phyloP scores from a whole-genome alignment of 2,797 vertebrate species.

The Phoeniculus purpureus region DNA sequence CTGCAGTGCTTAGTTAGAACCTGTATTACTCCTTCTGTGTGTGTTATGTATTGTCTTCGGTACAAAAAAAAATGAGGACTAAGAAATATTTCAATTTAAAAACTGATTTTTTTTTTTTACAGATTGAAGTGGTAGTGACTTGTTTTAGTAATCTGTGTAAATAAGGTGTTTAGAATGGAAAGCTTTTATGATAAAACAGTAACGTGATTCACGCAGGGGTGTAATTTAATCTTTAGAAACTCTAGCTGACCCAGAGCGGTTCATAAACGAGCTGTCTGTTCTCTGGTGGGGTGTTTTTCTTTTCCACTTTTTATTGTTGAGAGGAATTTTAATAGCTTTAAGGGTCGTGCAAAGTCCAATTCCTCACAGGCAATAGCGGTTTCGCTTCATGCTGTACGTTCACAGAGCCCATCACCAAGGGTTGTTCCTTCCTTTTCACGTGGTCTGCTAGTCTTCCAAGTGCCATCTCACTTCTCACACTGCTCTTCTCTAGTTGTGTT shows the following conservation, averaged over 20 bases:
- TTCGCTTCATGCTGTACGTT: slow-evolving; percentile 65
- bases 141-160: slow-evolving; percentile 84
- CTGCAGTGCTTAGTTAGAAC: slow-evolving; percentile 84
- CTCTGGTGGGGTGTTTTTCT: slow-evolving; percentile 58
- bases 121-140: slow-evolving; percentile 82
- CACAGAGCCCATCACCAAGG: slow-evolving; percentile 48
- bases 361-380: slow-evolving; percentile 81
- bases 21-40: slow-evolving; percentile 84
- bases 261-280: slow-evolving; percentile 67
- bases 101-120: slow-evolving; percentile 70
- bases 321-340: slow-evolving; percentile 84
- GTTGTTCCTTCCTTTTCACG: slow-evolving; percentile 52
- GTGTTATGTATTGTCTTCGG: slow-evolving; percentile 81
- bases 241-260: slow-evolving; percentile 73
- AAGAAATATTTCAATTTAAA: slow-evolving; percentile 81
- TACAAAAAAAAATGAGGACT: slow-evolving; percentile 79
- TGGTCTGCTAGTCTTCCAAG: slow-evolving; percentile 79
- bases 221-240: slow-evolving; percentile 81
- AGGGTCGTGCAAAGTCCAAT: slow-evolving; percentile 81
- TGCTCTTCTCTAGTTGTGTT: slow-evolving; percentile 39
- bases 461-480: slow-evolving; percentile 54
- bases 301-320: slow-evolving; percentile 73
- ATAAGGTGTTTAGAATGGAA: slow-evolving; percentile 82
- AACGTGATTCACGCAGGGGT: slow-evolving; percentile 79
- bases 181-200: slow-evolving; percentile 77